Evolutionary conservation across 2,797 vertebrate species (phyloP).

Genomic region (Podarcis lilfordi): DNA sequence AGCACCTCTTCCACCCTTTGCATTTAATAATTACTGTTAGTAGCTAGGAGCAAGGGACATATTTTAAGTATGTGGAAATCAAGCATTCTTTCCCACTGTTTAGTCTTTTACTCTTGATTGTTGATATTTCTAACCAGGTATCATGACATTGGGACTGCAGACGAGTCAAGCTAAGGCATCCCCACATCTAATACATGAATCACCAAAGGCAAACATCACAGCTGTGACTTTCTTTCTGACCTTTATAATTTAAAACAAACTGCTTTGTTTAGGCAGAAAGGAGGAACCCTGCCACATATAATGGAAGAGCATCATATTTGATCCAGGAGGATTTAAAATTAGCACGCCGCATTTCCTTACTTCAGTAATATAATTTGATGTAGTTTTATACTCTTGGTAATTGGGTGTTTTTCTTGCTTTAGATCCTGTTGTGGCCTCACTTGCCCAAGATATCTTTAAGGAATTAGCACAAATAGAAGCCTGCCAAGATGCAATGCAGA

Average conservation of each 20-base stretch:
- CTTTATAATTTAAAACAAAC: neutral
- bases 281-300: neutral
- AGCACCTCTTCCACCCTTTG: neutral
- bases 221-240: neutral
- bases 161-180: neutral
- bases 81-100: neutral
- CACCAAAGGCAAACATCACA: neutral
- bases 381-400: neutral
- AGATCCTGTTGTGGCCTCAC: slow-evolving; percentile 97
- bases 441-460: slow-evolving; percentile 99
- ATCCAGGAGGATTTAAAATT: neutral
- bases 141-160: neutral
- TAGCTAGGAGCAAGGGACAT: neutral
- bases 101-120: too few species aligned
- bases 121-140: neutral
- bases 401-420: slow-evolving; percentile 59
- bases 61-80: neutral
- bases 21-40: neutral
- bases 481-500: slow-evolving; percentile 97
- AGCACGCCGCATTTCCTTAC: neutral
- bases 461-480: slow-evolving; percentile 96
- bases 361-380: neutral
- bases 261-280: neutral
- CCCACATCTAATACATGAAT: neutral
- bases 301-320: neutral